Evolutionary conservation across 2,888 invertebrate genomes (phyloP).

Genomic region (Cataglyphis rosenhaueri): DNA sequence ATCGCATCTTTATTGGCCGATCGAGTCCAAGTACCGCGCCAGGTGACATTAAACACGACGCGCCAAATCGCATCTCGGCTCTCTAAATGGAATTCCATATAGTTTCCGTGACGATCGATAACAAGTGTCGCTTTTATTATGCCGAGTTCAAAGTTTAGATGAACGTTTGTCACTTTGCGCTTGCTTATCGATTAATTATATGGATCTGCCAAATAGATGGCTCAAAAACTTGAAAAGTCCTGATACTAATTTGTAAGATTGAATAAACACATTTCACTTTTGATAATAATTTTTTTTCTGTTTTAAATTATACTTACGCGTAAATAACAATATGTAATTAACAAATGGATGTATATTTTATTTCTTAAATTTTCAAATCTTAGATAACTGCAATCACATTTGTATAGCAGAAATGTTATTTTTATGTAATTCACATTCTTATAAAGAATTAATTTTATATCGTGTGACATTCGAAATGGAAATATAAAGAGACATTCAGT

Average conservation of each 20-base stretch:
- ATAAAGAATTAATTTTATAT: background rate
- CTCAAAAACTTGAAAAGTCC: background rate
- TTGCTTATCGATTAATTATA: background rate
- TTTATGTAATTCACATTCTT: constrained; percentile 16
- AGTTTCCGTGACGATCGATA: constrained; percentile 60
- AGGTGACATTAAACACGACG: constrained; percentile 73
- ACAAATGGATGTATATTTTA: background rate
- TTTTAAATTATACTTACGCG: background rate
- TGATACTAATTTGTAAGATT: constrained; percentile 3
- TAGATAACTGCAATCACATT: background rate
- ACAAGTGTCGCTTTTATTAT: constrained; percentile 60
- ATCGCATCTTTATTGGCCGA: constrained; percentile 75
- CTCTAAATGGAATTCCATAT: constrained; percentile 52
- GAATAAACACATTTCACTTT: background rate
- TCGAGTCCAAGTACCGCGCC: constrained; percentile 68
- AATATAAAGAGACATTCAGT: background rate
- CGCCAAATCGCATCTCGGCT: constrained; percentile 65
- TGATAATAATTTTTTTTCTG: background rate
- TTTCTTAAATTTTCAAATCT: background rate
- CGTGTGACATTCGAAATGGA: background rate
- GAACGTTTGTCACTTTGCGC: background rate
- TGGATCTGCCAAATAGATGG: background rate
- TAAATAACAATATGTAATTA: constrained; percentile 4
- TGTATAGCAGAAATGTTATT: background rate
- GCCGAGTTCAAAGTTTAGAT: constrained; percentile 55